A percentile compares a stretch with the other conserved stretches of the same genome.
These are phyloP conservation scores for Balearica regulorum DNA, from an alignment of 2,797 vertebrate species.

Conservation along the genomic window DNA sequence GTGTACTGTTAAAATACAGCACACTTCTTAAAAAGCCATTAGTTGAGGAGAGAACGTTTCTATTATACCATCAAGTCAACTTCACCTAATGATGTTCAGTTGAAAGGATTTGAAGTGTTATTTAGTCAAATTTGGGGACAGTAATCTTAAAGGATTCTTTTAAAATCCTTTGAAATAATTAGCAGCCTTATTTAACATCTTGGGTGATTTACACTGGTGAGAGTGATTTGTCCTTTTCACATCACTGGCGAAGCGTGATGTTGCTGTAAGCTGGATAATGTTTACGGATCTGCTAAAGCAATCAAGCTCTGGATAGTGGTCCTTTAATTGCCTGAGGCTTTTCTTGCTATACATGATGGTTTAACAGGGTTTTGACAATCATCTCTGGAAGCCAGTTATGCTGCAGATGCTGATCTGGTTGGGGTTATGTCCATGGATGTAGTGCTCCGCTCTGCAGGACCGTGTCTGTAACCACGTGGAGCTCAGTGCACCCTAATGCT, in stretches of 20 bases:
- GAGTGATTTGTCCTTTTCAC: not conserved
- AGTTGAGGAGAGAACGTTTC: not conserved
- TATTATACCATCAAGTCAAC: not conserved
- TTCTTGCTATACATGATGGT: not conserved
- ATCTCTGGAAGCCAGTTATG: not conserved
- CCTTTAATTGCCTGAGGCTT: not conserved
- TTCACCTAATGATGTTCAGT: not conserved
- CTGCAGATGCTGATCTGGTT: not conserved
- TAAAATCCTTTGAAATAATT: not conserved
- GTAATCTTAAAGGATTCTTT: not conserved
- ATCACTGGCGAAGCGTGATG: not conserved
- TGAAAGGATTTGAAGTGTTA: not conserved
- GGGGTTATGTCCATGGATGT: not conserved
- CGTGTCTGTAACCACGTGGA: not conserved
- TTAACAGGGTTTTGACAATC: not conserved
- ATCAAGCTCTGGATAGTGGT: not conserved
- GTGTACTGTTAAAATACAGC: not conserved
- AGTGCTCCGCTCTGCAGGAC: not conserved
- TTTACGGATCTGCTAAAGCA: not conserved
- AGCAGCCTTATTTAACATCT: not conserved
- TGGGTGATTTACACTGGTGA: not conserved
- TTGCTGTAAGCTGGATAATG: not conserved
- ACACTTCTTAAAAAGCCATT: not conserved
- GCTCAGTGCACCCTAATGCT: accelerated
- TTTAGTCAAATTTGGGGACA: not conserved